Evolutionary conservation across 92 coral and sea anemone genomes (phyloP), one percentile per base, ranked within the genome.

Genomic region (Chrysogorgia sp.): DNA sequence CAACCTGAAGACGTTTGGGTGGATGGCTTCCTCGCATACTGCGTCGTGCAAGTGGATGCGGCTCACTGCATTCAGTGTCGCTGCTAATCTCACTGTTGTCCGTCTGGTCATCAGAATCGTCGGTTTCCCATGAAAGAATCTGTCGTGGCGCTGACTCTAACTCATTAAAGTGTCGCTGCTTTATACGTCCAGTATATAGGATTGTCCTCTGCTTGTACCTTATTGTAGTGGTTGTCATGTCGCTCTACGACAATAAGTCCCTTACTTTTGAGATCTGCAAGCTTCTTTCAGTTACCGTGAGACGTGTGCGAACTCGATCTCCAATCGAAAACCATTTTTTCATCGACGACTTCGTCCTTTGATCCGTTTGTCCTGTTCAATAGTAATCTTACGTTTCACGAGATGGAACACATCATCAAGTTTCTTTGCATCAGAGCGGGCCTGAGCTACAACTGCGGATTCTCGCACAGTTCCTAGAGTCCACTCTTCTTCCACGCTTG

Each of bases 1-100:
- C 75, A 22, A 67, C 75, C 56, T 67, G 75, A 3, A 67, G 75
- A 21, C 75, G 75, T 67, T 30, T 63, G 70, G 2, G n/a, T n/a
- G n/a, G n/a, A n/a, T n/a, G n/a, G n/a, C 33, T 28, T 0, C 56
- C 33, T 26, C 57, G n/a, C 2, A 15, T 40, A 34, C 58, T 67
- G 75, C 75, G 57, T 22, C 75, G n/a, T n/a, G n/a, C n/a, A n/a
- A n/a, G n/a, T 3, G 75, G 75, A 31, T 41, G 71, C 41, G 0
- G 75, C 23, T 13, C 53, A 0, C 25, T 56, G 25, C 33, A 0
- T 1, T 43, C 56, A 52, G 30, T 21, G 23, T 43, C 75, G 20
- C 35, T 1, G 26, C 75, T 0, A 21, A 31, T 34, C 53, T 13
- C 9, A 23, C 50, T 0, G 14, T 35, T 25, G 25, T 66, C 53